Evolutionary conservation across 2,888 invertebrate species (phyloP).

Genomic region (Leptopilina syphax): DNA sequence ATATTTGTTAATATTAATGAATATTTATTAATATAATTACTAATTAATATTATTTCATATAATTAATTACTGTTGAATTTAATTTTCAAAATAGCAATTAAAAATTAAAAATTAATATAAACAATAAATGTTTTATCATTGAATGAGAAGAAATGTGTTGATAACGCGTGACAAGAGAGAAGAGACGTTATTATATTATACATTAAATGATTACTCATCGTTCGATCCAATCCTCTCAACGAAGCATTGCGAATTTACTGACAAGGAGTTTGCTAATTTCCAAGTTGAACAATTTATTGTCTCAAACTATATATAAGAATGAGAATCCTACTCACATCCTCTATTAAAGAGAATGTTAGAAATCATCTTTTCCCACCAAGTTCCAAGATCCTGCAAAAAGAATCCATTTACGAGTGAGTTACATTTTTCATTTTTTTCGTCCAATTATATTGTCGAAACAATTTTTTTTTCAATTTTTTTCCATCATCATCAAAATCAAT

Average conservation of each 20-base stretch:
- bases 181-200: neutral
- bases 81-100: no score
- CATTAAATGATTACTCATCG: constrained; percentile 34
- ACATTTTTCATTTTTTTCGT: no score
- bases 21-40: no score
- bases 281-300: constrained; percentile 30
- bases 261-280: constrained; percentile 23
- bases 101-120: no score
- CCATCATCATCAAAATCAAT: no score
- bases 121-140: no score
- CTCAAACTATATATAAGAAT: neutral
- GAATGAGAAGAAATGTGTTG: no score
- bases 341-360: neutral
- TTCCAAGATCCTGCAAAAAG: neutral
- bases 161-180: neutral
- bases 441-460: no score
- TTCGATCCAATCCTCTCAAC: neutral
- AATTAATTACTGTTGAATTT: no score
- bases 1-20: no score
- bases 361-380: neutral
- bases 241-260: constrained; percentile 26
- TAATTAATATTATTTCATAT: no score
- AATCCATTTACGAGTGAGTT: neutral
- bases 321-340: constrained; percentile 22
- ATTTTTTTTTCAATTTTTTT: no score